A percentile compares a stretch with the other conserved stretches of the same genome.
Conservation (phyloP, 1,140 invertebrate genomes). For the Patella vulgata region DNA sequence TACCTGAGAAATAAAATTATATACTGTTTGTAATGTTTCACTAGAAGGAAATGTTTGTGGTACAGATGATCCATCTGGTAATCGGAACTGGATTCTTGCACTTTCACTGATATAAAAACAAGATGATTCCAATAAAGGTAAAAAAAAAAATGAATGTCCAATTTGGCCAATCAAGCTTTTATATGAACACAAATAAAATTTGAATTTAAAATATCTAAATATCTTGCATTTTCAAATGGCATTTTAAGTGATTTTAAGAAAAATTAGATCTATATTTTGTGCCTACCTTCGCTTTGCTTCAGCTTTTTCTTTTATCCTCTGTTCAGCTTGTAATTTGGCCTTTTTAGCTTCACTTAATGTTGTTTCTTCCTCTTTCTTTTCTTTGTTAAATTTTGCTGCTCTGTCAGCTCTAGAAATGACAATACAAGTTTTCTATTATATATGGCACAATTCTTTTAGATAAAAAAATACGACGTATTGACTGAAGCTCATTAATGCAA, state of each 20-base stretch:
- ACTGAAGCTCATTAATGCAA: no score
- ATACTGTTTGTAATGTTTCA: constrained; percentile 71
- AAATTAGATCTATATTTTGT: no score
- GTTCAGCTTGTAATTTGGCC: constrained; percentile 47
- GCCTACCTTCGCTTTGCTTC: constrained; percentile 60
- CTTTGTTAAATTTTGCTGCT: constrained; percentile 59
- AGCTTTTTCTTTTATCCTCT: constrained; percentile 46
- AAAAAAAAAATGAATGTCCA: background rate
- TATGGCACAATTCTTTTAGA: no score
- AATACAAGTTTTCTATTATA: no score
- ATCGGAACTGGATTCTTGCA: constrained; percentile 82
- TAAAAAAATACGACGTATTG: no score
- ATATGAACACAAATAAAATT: no score
- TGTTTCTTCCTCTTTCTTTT: constrained; percentile 56
- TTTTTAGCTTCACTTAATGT: constrained; percentile 46
- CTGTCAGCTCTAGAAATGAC: constrained; percentile 63
- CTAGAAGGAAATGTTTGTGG: constrained; percentile 74
- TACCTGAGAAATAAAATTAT: constrained; percentile 71
- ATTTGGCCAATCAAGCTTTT: background rate
- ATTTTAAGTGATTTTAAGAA: no score
- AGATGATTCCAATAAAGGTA: background rate
- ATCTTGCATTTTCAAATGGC: no score
- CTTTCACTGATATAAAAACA: constrained; percentile 51
- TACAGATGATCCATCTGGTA: constrained; percentile 80
- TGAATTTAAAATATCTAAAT: no score